Base-by-base conservation (phyloP, 2,113 vertebrate species). In the Callochromis pleurospilus region DNA sequence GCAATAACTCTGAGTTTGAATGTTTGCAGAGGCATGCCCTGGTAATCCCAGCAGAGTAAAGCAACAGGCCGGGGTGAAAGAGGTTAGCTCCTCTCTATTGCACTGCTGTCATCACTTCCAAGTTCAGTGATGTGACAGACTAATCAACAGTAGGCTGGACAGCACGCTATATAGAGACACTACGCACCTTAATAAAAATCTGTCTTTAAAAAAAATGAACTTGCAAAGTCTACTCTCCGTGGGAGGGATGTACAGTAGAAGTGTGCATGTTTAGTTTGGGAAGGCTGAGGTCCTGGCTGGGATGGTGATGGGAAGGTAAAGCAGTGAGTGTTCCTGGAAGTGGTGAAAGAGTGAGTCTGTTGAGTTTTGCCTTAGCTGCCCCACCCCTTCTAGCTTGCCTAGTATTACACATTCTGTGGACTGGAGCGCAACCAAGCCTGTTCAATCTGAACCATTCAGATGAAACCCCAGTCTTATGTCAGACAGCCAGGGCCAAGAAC, bases 381-480 rank as follows among this genome's bases (percentile, higher is more conserved):
- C 88, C 92, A n/a, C 81, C 82, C 70, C 51, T 31, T 85, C 79
- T 3, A 65, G 60, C 19, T 38, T 7, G 33, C 60, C 89, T 80
- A 79, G 60, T 56, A 2, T 36, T 77, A 89, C 92, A 90, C 90
- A 86, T 90, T 90, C 91, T 94, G 86, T 5, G 89, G 93, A 70
- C 88, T 95, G 95, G 94, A 93, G 56, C 15, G 36, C 73, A 24
- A 84, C 94, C 93, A 95, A 92, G 83, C n/a, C 79, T 49, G 75
- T 90, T 96, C 94, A 96, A 94, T 94, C 88, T 90, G 89, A 26
- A 53, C 91, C 95, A 89, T 96, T 95, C 94, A 96, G 91, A 88
- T 83, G 79, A 15, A 82, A 81, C 68, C 14, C 70, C 54, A 40
- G 60, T 53, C 15, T 81, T 86, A 83, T 88, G 89, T 88, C 88